Evolutionary conservation across 2,888 invertebrate species (phyloP).

Genomic region (Metacarcinus magister): DNA sequence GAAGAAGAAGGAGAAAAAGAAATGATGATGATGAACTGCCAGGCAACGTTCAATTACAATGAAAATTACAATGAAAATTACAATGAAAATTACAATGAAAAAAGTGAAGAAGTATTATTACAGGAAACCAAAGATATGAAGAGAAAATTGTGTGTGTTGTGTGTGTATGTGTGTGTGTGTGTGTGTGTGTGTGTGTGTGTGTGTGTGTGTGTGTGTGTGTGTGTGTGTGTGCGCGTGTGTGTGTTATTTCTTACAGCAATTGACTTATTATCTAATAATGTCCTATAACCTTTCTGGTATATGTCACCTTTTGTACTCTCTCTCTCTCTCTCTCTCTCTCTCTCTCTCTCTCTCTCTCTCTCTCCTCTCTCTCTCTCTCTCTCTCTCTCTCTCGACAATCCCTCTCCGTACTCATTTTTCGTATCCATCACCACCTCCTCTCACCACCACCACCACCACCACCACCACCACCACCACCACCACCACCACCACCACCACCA

Average conservation of each 20-base stretch:
- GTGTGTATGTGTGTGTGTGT: slow-evolving; percentile 15
- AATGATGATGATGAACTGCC: neutral
- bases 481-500: neutral
- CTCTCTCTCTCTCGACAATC: neutral
- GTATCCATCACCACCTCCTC: neutral
- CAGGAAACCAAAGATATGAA: slow-evolving; percentile 11
- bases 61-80: too few relatives aligned
- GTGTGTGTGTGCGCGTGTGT: slow-evolving; percentile 10
- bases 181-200: slow-evolving; percentile 27
- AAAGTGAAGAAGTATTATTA: neutral
- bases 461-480: neutral
- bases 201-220: slow-evolving; percentile 39
- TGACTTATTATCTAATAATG: neutral
- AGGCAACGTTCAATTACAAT: neutral
- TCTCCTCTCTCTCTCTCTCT: slow-evolving; percentile 39
- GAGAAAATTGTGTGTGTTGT: slow-evolving; percentile 15
- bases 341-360: slow-evolving; percentile 38
- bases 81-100: too few relatives aligned
- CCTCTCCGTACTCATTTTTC: neutral
- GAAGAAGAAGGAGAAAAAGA: neutral
- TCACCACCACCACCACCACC: slow-evolving; percentile 35
- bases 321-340: slow-evolving; percentile 45
- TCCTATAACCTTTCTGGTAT: neutral
- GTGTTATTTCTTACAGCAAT: neutral
- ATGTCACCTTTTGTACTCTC: neutral